A percentile compares a stretch with the other conserved stretches of the same genome.
phyloP scores from a whole-genome alignment of 2,888 invertebrate species.

The Xanthia togata region DNA sequence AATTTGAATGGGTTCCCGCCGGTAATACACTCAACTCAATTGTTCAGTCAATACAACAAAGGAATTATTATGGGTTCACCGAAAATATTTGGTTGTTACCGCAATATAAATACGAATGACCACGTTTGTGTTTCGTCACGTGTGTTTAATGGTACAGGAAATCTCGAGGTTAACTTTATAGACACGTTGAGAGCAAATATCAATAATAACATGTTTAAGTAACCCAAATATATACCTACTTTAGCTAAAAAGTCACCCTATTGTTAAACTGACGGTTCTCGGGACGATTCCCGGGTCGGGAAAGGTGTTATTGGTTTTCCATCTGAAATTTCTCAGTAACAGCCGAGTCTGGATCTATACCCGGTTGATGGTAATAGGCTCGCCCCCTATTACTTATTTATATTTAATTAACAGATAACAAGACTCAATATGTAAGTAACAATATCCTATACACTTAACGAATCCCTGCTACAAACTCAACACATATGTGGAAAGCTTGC shows the following conservation, averaged over 20 bases:
- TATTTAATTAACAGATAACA: no score
- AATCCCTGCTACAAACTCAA: no score
- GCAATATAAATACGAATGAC: constrained; percentile 13
- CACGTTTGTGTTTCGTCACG: neutral
- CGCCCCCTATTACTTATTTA: neutral
- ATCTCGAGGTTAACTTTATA: neutral
- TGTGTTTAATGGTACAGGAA: neutral
- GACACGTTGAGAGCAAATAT: constrained; percentile 6
- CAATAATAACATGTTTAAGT: neutral
- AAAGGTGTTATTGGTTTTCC: neutral
- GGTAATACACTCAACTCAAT: constrained; percentile 67
- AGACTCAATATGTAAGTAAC: no score
- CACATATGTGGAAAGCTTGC: no score
- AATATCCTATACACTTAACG: no score
- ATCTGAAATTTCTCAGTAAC: neutral
- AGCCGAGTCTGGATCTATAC: neutral
- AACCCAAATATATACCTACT: neutral
- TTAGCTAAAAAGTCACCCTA: neutral
- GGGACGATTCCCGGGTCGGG: no score
- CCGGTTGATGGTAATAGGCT: neutral
- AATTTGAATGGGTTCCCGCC: constrained; percentile 70
- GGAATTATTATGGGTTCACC: constrained; percentile 54
- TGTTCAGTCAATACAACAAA: constrained; percentile 67
- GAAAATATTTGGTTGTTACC: constrained; percentile 37
- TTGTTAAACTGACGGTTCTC: neutral